phyloP scores from a whole-genome alignment of 2,888 invertebrate genomes.

The Craniophora ligustri region DNA sequence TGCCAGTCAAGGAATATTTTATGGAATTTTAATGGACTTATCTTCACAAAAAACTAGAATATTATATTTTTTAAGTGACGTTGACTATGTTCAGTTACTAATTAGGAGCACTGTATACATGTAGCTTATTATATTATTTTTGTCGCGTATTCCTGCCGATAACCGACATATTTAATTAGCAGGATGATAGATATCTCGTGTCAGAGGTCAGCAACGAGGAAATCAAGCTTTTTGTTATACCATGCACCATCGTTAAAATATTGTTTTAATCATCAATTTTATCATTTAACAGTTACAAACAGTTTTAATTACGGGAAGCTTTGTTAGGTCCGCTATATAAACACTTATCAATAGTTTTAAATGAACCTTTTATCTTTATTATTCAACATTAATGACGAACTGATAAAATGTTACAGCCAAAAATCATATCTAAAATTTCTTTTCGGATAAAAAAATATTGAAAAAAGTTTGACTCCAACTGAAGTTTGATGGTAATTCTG shows the following conservation, averaged over 20 bases:
- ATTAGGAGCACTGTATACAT: constrained; percentile 33
- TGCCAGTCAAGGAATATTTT: too few relatives aligned
- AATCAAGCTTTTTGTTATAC: constrained; percentile 63
- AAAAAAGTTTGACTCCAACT: constrained; percentile 34
- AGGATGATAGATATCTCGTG: constrained; percentile 76
- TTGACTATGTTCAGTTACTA: constrained; percentile 13
- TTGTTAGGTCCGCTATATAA: constrained; percentile 71
- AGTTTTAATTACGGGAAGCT: constrained; percentile 83
- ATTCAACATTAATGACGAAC: constrained; percentile 55
- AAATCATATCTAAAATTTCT: constrained; percentile 26
- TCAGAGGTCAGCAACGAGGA: constrained; percentile 80
- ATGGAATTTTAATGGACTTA: too few relatives aligned
- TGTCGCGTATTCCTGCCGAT: constrained; percentile 54
- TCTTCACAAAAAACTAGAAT: not conserved
- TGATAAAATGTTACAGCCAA: constrained; percentile 48
- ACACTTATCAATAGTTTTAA: constrained; percentile 69
- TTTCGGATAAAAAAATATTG: constrained; percentile 9
- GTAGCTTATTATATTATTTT: constrained; percentile 53
- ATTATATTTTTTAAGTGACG: not conserved
- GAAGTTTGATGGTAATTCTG: constrained; percentile 53
- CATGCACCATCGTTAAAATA: constrained; percentile 67
- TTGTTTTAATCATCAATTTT: constrained; percentile 74
- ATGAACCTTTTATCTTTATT: constrained; percentile 68
- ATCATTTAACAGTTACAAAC: constrained; percentile 73
- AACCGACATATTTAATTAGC: constrained; percentile 71